phyloP scores from a whole-genome alignment of 1,140 invertebrate genomes.

The Drosophila burlai region DNA sequence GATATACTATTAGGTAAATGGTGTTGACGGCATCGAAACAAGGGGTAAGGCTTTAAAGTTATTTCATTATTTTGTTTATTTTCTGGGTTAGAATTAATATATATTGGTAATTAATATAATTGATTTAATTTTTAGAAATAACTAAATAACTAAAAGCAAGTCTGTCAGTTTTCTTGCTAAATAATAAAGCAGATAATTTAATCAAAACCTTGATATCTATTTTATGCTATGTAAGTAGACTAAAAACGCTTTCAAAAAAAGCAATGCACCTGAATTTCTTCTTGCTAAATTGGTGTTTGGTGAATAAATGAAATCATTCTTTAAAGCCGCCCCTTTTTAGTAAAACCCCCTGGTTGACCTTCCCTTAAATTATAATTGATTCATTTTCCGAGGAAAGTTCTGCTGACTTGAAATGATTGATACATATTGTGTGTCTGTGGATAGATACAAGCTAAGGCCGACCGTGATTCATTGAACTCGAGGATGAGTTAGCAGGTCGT shows the following conservation, averaged over 20 bases:
- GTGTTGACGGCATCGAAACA: no score
- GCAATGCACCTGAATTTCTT: not conserved
- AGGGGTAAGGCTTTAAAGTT: no score
- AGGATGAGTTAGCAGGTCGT: conserved; percentile 25
- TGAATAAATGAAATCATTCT: not conserved
- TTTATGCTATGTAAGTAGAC: no score
- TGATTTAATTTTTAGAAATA: not conserved
- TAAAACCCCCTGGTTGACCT: not conserved
- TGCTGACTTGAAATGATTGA: conserved; percentile 51
- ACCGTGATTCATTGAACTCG: conserved; percentile 33
- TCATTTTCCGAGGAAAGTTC: conserved; percentile 26
- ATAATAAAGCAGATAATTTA: no score
- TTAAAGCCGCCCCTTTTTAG: not conserved
- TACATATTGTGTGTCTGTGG: not conserved
- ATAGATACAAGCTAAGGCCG: conserved; percentile 5
- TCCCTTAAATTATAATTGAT: conserved; percentile 25
- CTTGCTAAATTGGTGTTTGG: not conserved
- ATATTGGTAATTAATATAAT: no score
- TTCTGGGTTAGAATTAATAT: not conserved
- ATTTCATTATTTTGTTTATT: no score
- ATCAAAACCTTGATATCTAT: no score
- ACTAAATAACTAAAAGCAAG: not conserved
- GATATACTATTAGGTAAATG: no score
- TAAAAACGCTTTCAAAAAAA: not conserved
- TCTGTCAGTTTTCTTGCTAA: no score